phyloP scores from a whole-genome alignment of 2,888 invertebrate genomes.

The Drosophila pseudotalamancana region DNA sequence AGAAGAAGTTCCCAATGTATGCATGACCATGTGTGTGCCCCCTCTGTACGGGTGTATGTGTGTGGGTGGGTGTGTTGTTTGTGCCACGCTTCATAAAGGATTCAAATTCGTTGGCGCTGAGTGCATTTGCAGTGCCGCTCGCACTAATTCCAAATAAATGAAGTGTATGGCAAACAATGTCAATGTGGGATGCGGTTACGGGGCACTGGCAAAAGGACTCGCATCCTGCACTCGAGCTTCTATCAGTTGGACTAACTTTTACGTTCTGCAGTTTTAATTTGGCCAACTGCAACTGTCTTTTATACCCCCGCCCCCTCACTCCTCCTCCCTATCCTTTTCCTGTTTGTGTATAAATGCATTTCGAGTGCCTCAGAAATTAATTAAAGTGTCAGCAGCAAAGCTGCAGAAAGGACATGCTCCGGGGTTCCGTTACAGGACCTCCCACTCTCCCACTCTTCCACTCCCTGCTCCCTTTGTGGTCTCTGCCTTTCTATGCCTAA shows the following conservation, averaged over 20 bases:
- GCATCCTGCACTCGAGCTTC: slow-evolving; percentile 19
- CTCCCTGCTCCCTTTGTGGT: slow-evolving; percentile 43
- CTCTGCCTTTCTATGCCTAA: slow-evolving; percentile 44
- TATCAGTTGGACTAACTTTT: slow-evolving; percentile 34
- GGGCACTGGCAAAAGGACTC: slow-evolving; percentile 6
- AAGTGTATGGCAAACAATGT: slow-evolving; percentile 80
- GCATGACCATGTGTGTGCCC: slow-evolving; percentile 67
- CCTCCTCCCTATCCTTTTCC: background rate
- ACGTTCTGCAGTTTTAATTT: slow-evolving; percentile 60
- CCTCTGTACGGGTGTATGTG: slow-evolving; percentile 40
- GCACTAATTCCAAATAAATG: slow-evolving; percentile 82
- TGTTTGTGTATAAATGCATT: slow-evolving; percentile 44
- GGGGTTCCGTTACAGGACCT: slow-evolving; percentile 15
- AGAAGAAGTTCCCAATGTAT: slow-evolving; percentile 43
- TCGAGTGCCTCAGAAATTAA: slow-evolving; percentile 53
- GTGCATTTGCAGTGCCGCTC: slow-evolving; percentile 60
- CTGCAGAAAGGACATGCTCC: slow-evolving; percentile 48
- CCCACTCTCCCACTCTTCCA: background rate
- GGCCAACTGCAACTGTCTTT: slow-evolving; percentile 51
- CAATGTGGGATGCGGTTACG: slow-evolving; percentile 47
- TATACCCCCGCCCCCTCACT: slow-evolving; percentile 21
- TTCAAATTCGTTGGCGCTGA: slow-evolving; percentile 79
- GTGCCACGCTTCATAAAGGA: slow-evolving; percentile 82
- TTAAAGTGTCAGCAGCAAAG: slow-evolving; percentile 65
- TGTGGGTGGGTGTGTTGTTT: slow-evolving; percentile 45